These are phyloP conservation scores for Morpho helenor DNA, from an alignment of 2,888 invertebrate species.

Conservation along the genomic window DNA sequence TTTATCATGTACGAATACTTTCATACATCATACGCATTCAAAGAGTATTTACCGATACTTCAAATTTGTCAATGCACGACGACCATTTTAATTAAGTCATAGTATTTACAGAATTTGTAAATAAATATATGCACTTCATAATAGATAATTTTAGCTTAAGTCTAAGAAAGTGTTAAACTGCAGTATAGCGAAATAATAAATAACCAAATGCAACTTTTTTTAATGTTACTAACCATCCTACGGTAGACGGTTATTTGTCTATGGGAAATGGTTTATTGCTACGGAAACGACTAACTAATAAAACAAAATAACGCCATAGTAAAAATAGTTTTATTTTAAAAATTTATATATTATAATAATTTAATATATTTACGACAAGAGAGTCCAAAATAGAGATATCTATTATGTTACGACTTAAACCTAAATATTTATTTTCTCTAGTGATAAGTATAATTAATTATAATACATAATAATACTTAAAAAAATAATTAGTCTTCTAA, in stretches of 20 bases:
- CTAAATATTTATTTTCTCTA: not conserved
- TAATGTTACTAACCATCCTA: too few species aligned
- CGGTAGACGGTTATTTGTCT: too few species aligned
- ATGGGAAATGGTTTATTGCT: not conserved
- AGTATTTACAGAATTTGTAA: slow-evolving; percentile 29
- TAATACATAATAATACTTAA: slow-evolving; percentile 6
- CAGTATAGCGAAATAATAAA: too few species aligned
- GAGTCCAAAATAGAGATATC: slow-evolving; percentile 9
- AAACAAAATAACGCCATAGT: slow-evolving; percentile 19
- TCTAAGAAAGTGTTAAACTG: too few species aligned
- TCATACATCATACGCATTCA: slow-evolving; percentile 46
- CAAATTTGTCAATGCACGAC: slow-evolving; percentile 57
- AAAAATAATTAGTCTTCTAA: slow-evolving; percentile 23
- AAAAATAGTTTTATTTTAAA: slow-evolving; percentile 19
- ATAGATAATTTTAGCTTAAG: too few species aligned
- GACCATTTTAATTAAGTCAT: slow-evolving; percentile 17
- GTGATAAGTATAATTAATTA: not conserved
- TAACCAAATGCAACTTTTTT: too few species aligned
- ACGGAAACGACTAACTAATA: not conserved
- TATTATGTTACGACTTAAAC: not conserved
- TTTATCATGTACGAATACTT: too few species aligned
- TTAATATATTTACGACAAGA: slow-evolving; percentile 7
- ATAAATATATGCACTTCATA: slow-evolving; percentile 21
- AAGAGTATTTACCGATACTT: slow-evolving; percentile 69
- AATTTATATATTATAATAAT: slow-evolving; percentile 1